Evolutionary conservation across 2,113 vertebrate genomes (phyloP), one percentile per base, ranked within the genome.

Genomic region (Steatornis caripensis): DNA sequence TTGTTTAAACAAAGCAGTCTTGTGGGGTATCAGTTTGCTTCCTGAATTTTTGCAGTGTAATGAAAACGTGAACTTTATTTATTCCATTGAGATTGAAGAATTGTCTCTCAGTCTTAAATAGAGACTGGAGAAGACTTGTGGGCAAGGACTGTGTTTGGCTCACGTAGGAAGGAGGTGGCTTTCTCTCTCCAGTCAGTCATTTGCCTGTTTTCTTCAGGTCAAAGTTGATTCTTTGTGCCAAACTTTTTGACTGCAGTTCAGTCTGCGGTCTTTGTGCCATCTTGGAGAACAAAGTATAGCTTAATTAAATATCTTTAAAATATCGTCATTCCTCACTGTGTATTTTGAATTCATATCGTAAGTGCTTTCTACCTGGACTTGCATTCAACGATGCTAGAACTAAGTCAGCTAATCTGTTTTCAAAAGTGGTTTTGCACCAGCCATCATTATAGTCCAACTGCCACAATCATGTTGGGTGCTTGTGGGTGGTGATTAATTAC

Each of bases 331-430:
- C 11, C 22, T 91, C 26, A 29, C 8, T 29, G 15, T 81, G 21
- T 51, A 10, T 82, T 84, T 86, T 72, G 29, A 75, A 54, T 84
- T 86, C 17, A 4, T 68, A 7, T 30, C 9, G 3, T 39, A 57
- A 77, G 18, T 70, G 20, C 5, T 30, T 83, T 15, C 32, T 89
- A 34, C 48, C 48, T 84, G 77, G 12, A 15, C 53, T 60, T 57
- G 6, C 6, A 27, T 21, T 39, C n/a, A 60, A 2, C 0, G 2
- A 11, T 21, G 32, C 12, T 48, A 57, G 72, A 84, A 19, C 30
- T 32, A 18, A 30, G 37, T 32, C 77, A 12, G 8, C 17, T 37
- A 10, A 8, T 62, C 3, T 0, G 2, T 87, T 65, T 75, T 74
- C 39, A 80, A 2, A 60, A 23, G 41, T 48, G 65, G 15, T 30